phyloP scores from a whole-genome alignment of 1,140 invertebrate species.

The Ooceraea biroi region DNA sequence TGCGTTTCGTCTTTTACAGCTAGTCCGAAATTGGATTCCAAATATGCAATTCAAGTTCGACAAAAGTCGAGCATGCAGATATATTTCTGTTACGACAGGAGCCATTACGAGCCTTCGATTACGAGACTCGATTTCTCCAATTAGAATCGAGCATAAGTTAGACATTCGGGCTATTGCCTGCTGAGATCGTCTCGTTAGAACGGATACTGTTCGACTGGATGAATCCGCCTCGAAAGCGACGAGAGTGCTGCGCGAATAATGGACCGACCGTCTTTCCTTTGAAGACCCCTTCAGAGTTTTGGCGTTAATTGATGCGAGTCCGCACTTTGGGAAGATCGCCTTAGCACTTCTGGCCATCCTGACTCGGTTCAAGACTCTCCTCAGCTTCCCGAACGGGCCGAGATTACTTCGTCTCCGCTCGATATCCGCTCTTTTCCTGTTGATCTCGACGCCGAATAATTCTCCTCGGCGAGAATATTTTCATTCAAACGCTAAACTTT shows the following conservation, averaged over 20 bases:
- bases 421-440: slow-evolving; percentile 45
- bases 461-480: slow-evolving; percentile 48
- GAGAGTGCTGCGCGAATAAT: slow-evolving; percentile 69
- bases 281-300: slow-evolving; percentile 79
- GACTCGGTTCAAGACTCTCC: slow-evolving; percentile 58
- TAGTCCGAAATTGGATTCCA: neutral
- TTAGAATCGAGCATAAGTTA: slow-evolving; percentile 35
- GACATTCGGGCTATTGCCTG: slow-evolving; percentile 70
- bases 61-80: neutral
- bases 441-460: slow-evolving; percentile 53
- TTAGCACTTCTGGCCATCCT: slow-evolving; percentile 70
- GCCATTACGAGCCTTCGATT: neutral
- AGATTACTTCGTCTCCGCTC: slow-evolving; percentile 78
- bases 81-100: neutral
- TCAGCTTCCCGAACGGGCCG: slow-evolving; percentile 65
- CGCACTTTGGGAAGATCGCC: slow-evolving; percentile 77
- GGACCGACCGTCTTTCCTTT: slow-evolving; percentile 71
- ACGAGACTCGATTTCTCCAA: neutral
- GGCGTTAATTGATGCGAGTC: slow-evolving; percentile 82
- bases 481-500: slow-evolving; percentile 38
- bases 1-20: neutral
- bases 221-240: slow-evolving; percentile 65
- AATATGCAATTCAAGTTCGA: neutral
- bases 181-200: slow-evolving; percentile 58
- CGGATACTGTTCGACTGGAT: slow-evolving; percentile 57